Evolutionary conservation across 2,113 vertebrate genomes (phyloP), one percentile per base, ranked within the genome.

Genomic region (Caretta caretta): DNA sequence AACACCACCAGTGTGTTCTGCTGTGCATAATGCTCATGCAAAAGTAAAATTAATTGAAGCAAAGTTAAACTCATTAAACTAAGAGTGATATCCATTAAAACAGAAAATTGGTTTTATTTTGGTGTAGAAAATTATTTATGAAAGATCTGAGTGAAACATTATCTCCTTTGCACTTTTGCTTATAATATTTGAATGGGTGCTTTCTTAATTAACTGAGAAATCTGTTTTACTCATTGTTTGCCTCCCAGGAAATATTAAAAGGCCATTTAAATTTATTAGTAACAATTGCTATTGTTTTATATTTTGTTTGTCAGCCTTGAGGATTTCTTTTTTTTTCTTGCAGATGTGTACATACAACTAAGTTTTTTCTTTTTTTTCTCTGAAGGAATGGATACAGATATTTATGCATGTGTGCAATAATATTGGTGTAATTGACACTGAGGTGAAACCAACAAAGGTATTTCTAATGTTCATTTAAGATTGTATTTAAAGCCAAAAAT

Each of bases 191-290:
- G 91, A 95, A 91, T 80, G 29, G 86, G 1, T 93, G 50, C 84
- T 95, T 97, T 94, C 89, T 91, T 97, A 92, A 83, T 97, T 96
- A 85, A 65, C 88, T 88, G 59, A 83, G 91, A 94, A 97, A 90
- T 20, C 38, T 53, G 31, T 93, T 97, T 97, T 96, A 62, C 50
- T 97, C 48, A 31, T 89, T 83, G 38, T 95, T 89, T 95, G 7
- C n/a, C 57, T 95, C 84, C 83, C 69, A 93, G 57, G 31, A 93
- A 93, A 94, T 80, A 92, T 76, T 94, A 95, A 97, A 97, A 97
- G 96, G 29, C 8, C 88, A 69, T 78, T 88, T 95, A 88, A 48
- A 10, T 3, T 84, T 79, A 62, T 87, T 90, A 80, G 14, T 84
- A 92, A 82, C 78, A 11, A 11, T 5, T 49, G 53, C 0, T 56